Base-by-base conservation (phyloP, 35 echinoderm and acorn worm genomes). In the Apostichopus parvimensis region DNA sequence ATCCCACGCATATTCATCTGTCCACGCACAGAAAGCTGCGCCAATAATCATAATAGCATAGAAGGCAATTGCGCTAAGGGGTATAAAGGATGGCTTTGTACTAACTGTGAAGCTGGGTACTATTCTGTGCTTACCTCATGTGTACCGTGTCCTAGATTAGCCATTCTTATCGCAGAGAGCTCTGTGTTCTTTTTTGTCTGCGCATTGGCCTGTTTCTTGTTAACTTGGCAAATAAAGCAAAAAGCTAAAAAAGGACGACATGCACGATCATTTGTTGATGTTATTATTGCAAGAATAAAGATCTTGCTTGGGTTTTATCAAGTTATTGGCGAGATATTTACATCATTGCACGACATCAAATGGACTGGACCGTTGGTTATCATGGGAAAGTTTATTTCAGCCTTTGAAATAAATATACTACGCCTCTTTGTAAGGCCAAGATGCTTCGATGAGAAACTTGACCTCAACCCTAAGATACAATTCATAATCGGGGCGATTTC, bases 251-350 rank as follows among this genome's bases (percentile, higher is more conserved):
- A 25, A 25, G 24, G 24, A 25, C 24, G 24, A 25, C 24, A 25
- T 25, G 24, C 6, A 78, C 76, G 76, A 78, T 78, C 76, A 25
- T 17, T 78, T 5, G 5, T 78, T 78, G 22, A 78, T 20, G 13
- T 78, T 8, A 20, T 78, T 21, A 78, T 91, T 56, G 10, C 90
- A 21, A 73, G 71, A 73, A 45, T 55, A 15, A 91, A 91, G 57
- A 91, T 91, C 45, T 14, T 86, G 4, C 70, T 93, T 26, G 81
- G 80, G 20, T 93, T 83, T 87, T 93, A 93, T 53, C 91, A 93
- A 53, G 71, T 93, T 6, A 20, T 82, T 54, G 91, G 91, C 9
- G 91, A 64, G n/a, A 34, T 93, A 18, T 53, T 73, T 22, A 25
- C 15, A 55, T 71, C 91, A 0, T 73, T 93, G 10, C 62, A 93